A percentile compares a stretch with the other conserved stretches of the same genome.
phyloP scores from a whole-genome alignment of 2,113 vertebrate species.

The Chamaea fasciata region DNA sequence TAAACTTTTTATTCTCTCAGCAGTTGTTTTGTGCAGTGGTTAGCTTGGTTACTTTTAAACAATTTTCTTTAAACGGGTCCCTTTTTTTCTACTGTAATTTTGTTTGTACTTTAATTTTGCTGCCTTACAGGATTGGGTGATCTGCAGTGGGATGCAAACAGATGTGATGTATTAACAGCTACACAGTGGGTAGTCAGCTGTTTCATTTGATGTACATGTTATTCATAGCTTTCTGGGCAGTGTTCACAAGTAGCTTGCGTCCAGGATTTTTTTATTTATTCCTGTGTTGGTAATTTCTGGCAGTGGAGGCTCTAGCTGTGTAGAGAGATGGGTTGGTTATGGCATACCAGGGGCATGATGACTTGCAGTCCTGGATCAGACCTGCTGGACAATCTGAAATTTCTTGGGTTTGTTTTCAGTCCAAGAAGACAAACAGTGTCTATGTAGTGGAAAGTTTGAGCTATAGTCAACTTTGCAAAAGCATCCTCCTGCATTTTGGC shows the following conservation, averaged over 20 bases:
- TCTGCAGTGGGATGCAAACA: background rate
- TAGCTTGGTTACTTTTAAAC: background rate
- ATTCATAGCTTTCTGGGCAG: background rate
- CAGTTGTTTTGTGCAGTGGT: background rate
- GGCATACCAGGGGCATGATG: background rate
- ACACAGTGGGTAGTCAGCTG: background rate
- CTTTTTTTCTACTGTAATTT: background rate
- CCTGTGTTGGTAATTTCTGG: background rate
- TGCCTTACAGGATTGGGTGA: background rate
- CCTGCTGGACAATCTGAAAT: background rate
- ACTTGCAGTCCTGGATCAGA: background rate
- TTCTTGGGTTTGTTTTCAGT: background rate
- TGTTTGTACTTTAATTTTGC: background rate
- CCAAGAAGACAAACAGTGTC: fast-evolving
- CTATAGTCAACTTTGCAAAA: background rate
- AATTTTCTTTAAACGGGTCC: background rate
- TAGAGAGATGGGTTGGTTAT: background rate
- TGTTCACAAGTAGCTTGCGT: background rate
- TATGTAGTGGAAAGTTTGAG: background rate
- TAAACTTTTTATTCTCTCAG: background rate
- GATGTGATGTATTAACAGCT: background rate
- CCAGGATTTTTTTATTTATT: background rate
- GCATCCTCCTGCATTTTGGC: background rate
- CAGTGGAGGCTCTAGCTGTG: background rate
- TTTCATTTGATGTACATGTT: background rate